Evolutionary conservation across 1,140 invertebrate species (phyloP).

Genomic region (Formica exsecta): DNA sequence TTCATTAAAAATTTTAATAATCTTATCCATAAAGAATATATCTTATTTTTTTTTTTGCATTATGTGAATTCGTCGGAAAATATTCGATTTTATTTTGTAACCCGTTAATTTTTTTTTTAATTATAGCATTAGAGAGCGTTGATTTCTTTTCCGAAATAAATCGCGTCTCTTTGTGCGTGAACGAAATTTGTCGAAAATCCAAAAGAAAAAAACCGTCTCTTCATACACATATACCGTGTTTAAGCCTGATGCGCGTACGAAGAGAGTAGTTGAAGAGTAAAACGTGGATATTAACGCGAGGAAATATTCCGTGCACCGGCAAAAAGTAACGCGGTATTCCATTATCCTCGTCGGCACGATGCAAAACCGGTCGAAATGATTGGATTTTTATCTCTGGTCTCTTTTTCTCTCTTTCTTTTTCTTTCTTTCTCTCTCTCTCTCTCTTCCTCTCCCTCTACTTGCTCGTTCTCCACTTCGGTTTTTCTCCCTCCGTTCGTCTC

Average conservation of each 20-base stretch:
- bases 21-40: no score
- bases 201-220: not conserved
- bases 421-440: constrained; percentile 54
- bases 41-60: no score
- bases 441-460: constrained; percentile 42
- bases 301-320: constrained; percentile 82
- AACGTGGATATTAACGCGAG: constrained; percentile 80
- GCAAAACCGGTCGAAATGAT: constrained; percentile 85
- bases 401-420: constrained; percentile 50
- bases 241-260: constrained; percentile 59
- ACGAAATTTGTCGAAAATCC: not conserved
- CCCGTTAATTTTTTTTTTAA: not conserved
- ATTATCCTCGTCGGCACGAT: constrained; percentile 82
- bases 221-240: not conserved
- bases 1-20: no score
- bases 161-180: not conserved
- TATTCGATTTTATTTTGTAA: not conserved
- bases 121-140: not conserved
- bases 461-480: constrained; percentile 56
- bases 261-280: constrained; percentile 69
- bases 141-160: not conserved
- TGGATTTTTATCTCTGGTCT: constrained; percentile 83
- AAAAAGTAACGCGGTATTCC: constrained; percentile 84
- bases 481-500: constrained; percentile 19
- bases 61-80: no score